phyloP scores from a whole-genome alignment of 2,888 invertebrate species.

The Lasioglossum villosulum region DNA sequence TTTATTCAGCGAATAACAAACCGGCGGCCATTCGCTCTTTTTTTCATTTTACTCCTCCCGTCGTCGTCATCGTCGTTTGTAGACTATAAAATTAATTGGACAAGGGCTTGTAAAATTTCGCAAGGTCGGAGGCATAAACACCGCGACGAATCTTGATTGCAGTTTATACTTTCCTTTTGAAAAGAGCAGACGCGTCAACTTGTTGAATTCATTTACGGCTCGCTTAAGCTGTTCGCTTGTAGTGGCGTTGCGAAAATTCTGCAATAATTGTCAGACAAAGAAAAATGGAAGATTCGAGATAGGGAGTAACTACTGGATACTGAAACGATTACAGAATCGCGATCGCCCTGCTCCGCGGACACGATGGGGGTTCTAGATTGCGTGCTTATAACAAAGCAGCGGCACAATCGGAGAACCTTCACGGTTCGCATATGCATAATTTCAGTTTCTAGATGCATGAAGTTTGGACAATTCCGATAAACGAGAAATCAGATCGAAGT shows the following conservation, averaged over 20 bases:
- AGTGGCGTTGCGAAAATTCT: neutral
- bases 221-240: neutral
- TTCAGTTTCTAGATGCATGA: too few relatives aligned
- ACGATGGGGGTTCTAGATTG: neutral
- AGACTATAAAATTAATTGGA: constrained; percentile 11
- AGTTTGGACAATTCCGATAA: too few relatives aligned
- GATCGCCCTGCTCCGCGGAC: neutral
- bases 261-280: neutral
- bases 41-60: neutral
- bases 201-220: neutral
- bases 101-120: constrained; percentile 2
- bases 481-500: too few relatives aligned
- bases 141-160: constrained; percentile 6
- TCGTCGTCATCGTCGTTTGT: neutral
- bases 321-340: neutral
- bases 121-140: constrained; percentile 2
- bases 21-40: neutral
- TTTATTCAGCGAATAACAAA: constrained; percentile 1
- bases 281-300: neutral
- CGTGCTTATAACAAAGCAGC: neutral
- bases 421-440: too few relatives aligned
- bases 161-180: neutral
- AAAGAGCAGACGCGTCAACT: neutral
- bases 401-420: neutral
- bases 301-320: neutral